Evolutionary conservation across 2,797 vertebrate species (phyloP).

Genomic region (Siniperca undulata): DNA sequence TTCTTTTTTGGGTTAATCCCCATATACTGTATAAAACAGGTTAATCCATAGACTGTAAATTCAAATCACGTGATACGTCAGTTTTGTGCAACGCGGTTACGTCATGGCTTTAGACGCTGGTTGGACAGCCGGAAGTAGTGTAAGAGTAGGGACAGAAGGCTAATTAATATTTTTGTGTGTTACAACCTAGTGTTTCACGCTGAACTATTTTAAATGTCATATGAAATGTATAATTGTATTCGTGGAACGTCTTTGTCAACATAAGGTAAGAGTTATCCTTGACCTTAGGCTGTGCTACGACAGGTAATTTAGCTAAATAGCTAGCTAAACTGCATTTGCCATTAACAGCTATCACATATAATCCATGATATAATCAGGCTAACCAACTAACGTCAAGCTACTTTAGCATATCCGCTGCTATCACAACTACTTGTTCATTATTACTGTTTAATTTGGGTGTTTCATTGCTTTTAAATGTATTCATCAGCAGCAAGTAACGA

Average conservation of each 20-base stretch:
- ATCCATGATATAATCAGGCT: background rate
- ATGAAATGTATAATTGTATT: background rate
- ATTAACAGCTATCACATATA: background rate
- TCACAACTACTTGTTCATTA: too few species aligned
- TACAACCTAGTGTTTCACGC: background rate
- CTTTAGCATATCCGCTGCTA: background rate
- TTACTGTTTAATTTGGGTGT: background rate
- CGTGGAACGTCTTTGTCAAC: background rate
- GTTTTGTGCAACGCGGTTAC: conserved; percentile 42
- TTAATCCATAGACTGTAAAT: background rate
- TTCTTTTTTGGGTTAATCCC: background rate
- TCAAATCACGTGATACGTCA: conserved; percentile 27
- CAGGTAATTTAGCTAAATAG: background rate
- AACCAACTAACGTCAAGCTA: background rate
- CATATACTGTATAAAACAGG: too few species aligned
- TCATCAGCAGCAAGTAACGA: background rate
- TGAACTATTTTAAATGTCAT: background rate
- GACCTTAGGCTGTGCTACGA: background rate
- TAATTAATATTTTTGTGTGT: conserved; percentile 2
- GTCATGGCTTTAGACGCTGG: conserved; percentile 50
- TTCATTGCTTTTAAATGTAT: fast-evolving
- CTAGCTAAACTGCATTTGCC: background rate
- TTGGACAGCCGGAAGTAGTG: conserved; percentile 64
- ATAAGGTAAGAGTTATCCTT: conserved; percentile 41
- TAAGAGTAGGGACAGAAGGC: background rate